Evolutionary conservation across 2,888 invertebrate genomes (phyloP), one percentile per base, ranked within the genome.

Genomic region (Aspidapion aeneum): DNA sequence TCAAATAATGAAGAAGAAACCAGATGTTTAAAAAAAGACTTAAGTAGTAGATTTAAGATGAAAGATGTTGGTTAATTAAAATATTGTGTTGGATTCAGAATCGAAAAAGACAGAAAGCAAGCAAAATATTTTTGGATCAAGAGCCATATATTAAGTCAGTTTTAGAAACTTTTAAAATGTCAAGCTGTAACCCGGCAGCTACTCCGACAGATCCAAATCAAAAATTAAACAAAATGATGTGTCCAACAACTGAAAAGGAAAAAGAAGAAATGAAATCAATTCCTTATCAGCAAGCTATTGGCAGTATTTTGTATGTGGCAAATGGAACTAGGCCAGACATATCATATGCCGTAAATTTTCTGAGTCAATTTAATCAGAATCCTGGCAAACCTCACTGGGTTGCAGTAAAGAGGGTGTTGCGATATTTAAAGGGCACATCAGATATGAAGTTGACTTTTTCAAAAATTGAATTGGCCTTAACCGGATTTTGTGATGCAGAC

Each of bases 291-390:
- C 17, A 58, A 35, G 52, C 60, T 16, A 63, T 63, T 19, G 57
- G 57, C 17, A 55, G 52, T 19, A 19, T 64, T 7, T 62, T 55
- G 21, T 62, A 62, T 49, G 16, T 62, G 17, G 50, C 58, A 1
- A 62, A 58, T 0, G 12, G 57, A 2, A 64, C 58, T 18, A 62
- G 61, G 19, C 62, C 61, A 20, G 61, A 62, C 55, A 64, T 64
- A n/a, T 17, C 61, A 1, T 64, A 21, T 18, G 58, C 1, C 62
- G 21, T 56, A 5, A 17, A 35, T 19, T 63, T 51, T 54, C 49
- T 64, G 9, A 63, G 63, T 20, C 61, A 63, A 35, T 63, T 63
- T 35, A 61, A 63, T 57, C 57, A 61, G 2, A 48, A 17, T 51
- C 57, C 21, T 63, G 19, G 17, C 18, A 60, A 63, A 18, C 50